Percentiles rank a stretch among this genome's conserved stretches.
phyloP scores from a whole-genome alignment of 1,140 invertebrate species.

The Argopecten irradians region DNA sequence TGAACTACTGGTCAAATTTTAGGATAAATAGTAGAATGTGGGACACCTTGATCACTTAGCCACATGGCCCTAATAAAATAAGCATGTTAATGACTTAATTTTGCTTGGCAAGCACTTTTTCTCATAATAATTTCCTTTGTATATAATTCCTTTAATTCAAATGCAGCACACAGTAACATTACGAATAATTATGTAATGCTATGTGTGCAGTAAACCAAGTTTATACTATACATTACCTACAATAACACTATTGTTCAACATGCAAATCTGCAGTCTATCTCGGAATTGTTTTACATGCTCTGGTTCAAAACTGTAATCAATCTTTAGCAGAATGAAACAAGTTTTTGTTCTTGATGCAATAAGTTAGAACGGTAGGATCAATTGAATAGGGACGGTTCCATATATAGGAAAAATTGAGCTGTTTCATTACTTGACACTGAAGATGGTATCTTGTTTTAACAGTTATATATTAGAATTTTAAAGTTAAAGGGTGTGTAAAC shows the following conservation, averaged over 20 bases:
- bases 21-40: too few relatives aligned
- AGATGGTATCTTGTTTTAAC: neutral
- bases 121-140: neutral
- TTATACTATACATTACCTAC: neutral
- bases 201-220: neutral
- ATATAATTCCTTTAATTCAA: neutral
- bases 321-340: neutral
- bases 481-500: neutral
- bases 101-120: neutral
- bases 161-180: neutral
- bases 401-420: neutral
- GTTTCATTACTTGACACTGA: neutral
- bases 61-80: too few relatives aligned
- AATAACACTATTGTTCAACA: neutral
- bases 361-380: neutral
- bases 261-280: neutral
- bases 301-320: neutral
- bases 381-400: neutral
- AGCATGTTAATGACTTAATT: too few relatives aligned
- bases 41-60: too few relatives aligned
- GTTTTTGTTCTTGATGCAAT: neutral
- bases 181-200: neutral
- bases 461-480: neutral
- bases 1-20: too few relatives aligned
- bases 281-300: neutral